Evolutionary conservation across 2,888 invertebrate species (phyloP), one percentile per base, ranked within the genome.

Genomic region (Meghimatium bilineatum): DNA sequence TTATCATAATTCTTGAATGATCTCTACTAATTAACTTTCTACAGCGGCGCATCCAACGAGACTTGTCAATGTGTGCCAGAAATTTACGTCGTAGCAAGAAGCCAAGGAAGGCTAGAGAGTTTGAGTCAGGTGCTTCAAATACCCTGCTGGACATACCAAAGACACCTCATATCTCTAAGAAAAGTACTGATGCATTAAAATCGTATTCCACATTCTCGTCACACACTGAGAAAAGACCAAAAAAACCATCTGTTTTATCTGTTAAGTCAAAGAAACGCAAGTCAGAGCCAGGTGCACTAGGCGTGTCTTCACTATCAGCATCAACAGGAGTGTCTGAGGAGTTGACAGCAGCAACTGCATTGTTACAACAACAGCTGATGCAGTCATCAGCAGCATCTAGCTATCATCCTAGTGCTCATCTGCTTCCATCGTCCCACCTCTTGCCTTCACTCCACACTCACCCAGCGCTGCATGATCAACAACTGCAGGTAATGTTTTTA

Each of bases 31-130:
- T n/a, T n/a, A n/a, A n/a, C 26, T 49, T 60, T n/a, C n/a, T 17
- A 10, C 80, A 86, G 86, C 81, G 85, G 0, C 83, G 85, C 23
- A 83, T 86, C 38, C 85, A 86, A 71, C 75, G 85, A 52, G 86
- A 85, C 66, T 66, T 86, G 52, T 86, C 86, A 29, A 86, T 86
- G 86, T 86, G 85, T 82, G 86, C 86, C 66, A 75, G 86, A 38
- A 86, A 86, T 44, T 34, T 86, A 26, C 81, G 86, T 1, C 44
- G 85, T 20, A 86, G 85, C 34, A 85, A 86, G 63, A 86, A 82
- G 26, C 83, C 82, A 29, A 77, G 83, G 52, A 84, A 85, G 44
- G 82, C 82, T 67, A 49, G 82, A 34, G 81, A 79, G 29, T 60
- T 84, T 10, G 14, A 49, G 6, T 5, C 75, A 26, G 82, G 75